These are phyloP conservation scores for Triops cancriformis DNA, from an alignment of 1,140 invertebrate species.

Conservation along the genomic window DNA sequence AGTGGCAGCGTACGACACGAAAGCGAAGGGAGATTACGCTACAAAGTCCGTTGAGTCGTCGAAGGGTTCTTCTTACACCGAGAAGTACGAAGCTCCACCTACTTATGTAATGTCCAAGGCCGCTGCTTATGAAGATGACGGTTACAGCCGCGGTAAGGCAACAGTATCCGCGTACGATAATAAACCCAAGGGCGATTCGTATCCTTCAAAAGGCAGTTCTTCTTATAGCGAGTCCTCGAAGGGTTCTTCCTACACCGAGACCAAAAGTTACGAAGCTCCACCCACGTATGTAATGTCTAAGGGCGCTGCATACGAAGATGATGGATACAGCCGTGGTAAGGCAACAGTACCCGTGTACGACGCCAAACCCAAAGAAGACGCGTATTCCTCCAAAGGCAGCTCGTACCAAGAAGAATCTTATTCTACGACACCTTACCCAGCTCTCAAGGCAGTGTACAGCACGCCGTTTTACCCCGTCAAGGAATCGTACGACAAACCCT, in stretches of 20 bases:
- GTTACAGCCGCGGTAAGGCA: background rate
- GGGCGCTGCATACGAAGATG: background rate
- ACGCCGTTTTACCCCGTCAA: background rate
- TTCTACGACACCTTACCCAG: background rate
- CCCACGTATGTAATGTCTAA: background rate
- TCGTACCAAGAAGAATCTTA: background rate
- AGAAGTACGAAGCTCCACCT: slow-evolving; percentile 10
- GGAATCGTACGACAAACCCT: slow-evolving; percentile 9
- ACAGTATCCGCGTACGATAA: background rate
- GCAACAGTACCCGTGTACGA: background rate
- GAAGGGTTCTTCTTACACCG: background rate
- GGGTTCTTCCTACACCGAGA: background rate
- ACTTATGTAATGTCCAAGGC: background rate
- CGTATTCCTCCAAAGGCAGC: background rate
- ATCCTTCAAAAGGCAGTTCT: background rate
- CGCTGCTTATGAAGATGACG: background rate
- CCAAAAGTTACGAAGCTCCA: slow-evolving; percentile 15
- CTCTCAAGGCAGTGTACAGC: slow-evolving; percentile 3
- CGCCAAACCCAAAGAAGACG: background rate
- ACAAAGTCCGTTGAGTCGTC: background rate
- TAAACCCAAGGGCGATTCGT: background rate
- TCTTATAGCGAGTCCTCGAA: background rate
- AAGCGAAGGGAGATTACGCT: background rate
- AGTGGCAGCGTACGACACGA: background rate
- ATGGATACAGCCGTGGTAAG: background rate